phyloP scores from a whole-genome alignment of 2,113 vertebrate genomes.

The Rhinopomastus cyanomelas region DNA sequence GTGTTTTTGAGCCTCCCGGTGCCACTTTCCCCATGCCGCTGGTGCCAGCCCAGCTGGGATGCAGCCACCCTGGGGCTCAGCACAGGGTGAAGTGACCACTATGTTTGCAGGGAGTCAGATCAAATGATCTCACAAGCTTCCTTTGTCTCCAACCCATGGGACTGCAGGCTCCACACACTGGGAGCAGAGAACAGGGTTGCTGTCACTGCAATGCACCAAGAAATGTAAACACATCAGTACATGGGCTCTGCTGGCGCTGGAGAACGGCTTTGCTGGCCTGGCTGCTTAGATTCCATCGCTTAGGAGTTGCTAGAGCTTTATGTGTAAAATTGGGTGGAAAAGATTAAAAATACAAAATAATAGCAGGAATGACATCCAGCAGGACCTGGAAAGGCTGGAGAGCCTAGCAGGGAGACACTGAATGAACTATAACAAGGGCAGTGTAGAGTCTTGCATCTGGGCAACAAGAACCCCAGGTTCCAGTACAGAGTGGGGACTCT shows the following conservation, averaged over 20 bases:
- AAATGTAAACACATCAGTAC: neutral
- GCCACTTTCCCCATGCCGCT: rapidly evolving
- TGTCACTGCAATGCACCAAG: neutral
- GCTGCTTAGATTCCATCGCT: neutral
- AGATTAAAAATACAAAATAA: neutral
- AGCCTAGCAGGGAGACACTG: no score
- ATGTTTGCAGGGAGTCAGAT: neutral
- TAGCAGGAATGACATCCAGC: neutral
- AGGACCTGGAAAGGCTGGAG: no score
- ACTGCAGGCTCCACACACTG: neutral
- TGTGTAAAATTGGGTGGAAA: neutral
- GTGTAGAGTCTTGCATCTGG: no score
- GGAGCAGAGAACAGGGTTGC: neutral
- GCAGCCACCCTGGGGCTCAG: neutral
- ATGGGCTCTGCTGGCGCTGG: neutral
- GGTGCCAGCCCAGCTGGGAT: neutral
- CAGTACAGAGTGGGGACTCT: no score
- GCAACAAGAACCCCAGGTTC: no score
- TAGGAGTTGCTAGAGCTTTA: neutral
- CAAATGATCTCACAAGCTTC: conserved; percentile 17
- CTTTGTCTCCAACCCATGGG: conserved; percentile 2
- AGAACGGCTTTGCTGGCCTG: neutral
- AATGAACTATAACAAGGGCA: no score
- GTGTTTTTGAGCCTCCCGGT: neutral
- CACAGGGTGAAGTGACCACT: neutral